Evolutionary conservation across 2,888 invertebrate genomes (phyloP), one percentile per base, ranked within the genome.

Genomic region (Coremacera marginata): DNA sequence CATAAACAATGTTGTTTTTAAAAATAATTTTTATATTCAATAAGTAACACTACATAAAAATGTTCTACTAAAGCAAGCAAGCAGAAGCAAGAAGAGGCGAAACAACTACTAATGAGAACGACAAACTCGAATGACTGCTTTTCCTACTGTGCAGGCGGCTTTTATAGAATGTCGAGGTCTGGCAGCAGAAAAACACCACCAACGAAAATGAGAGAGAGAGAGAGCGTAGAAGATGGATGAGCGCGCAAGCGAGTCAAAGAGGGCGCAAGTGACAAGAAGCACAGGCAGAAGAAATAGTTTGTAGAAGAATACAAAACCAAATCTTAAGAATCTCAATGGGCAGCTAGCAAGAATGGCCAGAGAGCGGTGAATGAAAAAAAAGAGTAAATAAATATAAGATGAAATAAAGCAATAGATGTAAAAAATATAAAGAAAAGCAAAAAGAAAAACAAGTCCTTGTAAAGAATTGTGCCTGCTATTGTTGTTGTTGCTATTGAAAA

Each of bases 101-200:
- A 78, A 76, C 55, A 79, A 77, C 52, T 65, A 67, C 65, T 31
- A 34, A 51, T 67, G 27, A 31, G 63, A 73, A 74, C 74, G 55
- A 37, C 77, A 63, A 80, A 80, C 81, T 81, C 81, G 81, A 81
- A 80, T 81, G 80, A 81, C 80, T 80, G 78, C 77, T 77, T 79
- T 79, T 75, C 73, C 51, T 27, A 19, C 25, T 19, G 60, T 55
- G 68, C 73, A 51, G 55, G 34, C 60, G 72, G 25, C 77, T 77
- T 77, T 77, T 77, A 77, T 77, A 77, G 73, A 73, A 67, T 37
- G 27, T 7, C 60, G n/a, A 7, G 22, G n/a, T 65, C 25, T 25
- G 1, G 22, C 22, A 19, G 70, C 52, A 52, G 55, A 70, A 34
- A 68, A 68, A 51, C 52, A 37, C n/a, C 71, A 60, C 37, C 62